Evolutionary conservation across 2,888 invertebrate genomes (phyloP), one percentile per base, ranked within the genome.

Genomic region (Apamea anceps): DNA sequence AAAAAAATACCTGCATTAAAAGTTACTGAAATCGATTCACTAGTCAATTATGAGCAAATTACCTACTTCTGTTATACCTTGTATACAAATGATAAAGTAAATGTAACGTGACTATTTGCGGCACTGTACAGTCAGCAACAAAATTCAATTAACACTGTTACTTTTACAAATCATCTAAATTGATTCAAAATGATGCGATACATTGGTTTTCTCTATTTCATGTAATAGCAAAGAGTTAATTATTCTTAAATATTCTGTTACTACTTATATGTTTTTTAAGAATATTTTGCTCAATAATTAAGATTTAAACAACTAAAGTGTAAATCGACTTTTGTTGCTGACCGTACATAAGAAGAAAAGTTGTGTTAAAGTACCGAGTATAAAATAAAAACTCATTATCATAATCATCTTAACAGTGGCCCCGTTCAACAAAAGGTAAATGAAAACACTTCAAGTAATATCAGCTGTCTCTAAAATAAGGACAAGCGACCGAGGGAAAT

Each of bases 401-500:
- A 54, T 65, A 65, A 32, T 32, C 45, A 54, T 54, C 13, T 57
- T 75, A 18, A 28, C 45, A 18, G 13, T 28, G 25, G 10, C 54
- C 18, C 28, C 10, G 10, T 25, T 4, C 10, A 70, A 70, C 10
- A 15, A 25, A 32, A 54, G 45, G 79, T 70, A 81, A 57, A 85
- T 79, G 65, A 85, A 77, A 65, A 15, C 5, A 54, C 48, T 57
- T 48, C 28, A 63, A 48, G 48, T 42, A 32, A 80, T 70, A 70
- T 80, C 68, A 84, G 65, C 57, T 60, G 48, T 57, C 63, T 48
- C 37, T 48, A 65, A 68, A 73, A 68, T 45, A 54, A 54, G 62
- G 28, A 60, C 75, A 57, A 57, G 42, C 25, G 54, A 82, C 45
- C 51, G 54, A 85, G 76, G 45, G 51, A 82, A 68, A 76, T 76